These are phyloP conservation scores for Euphydryas editha DNA, from an alignment of 2,888 invertebrate species.

Conservation along the genomic window DNA sequence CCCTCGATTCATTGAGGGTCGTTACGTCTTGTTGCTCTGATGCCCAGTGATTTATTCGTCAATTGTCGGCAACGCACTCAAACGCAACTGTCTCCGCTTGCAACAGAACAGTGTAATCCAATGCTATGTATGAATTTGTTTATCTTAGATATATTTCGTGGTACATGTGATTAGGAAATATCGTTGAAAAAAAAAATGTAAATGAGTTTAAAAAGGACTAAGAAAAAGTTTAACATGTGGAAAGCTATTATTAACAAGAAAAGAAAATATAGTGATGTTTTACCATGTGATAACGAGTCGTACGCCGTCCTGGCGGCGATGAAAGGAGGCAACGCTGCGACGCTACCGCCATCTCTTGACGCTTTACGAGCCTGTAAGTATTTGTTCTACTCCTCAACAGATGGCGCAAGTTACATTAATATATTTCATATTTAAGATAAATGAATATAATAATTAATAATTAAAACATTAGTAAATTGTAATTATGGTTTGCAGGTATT, in stretches of 20 bases:
- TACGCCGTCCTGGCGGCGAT: constrained; percentile 77
- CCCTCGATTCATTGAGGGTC: constrained; percentile 66
- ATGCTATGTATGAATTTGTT: neutral
- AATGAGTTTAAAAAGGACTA: constrained; percentile 76
- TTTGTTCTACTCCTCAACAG: constrained; percentile 66
- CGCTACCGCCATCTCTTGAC: constrained; percentile 80
- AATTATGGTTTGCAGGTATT: too few relatives aligned
- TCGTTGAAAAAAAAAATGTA: constrained; percentile 50
- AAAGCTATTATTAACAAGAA: constrained; percentile 75
- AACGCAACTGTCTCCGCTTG: constrained; percentile 40
- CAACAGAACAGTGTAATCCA: constrained; percentile 27
- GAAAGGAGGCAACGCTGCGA: constrained; percentile 76
- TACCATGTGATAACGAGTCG: constrained; percentile 71
- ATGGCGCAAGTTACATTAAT: constrained; percentile 49
- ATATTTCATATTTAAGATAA: too few relatives aligned
- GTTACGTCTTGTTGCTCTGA: constrained; percentile 62
- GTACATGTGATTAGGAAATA: constrained; percentile 27
- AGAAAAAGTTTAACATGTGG: constrained; percentile 77
- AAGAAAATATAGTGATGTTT: constrained; percentile 74
- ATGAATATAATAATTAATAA: too few relatives aligned
- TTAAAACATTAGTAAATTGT: too few relatives aligned
- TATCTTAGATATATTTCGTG: neutral
- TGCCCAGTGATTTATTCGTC: constrained; percentile 65
- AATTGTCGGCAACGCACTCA: constrained; percentile 54
- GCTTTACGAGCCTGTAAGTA: constrained; percentile 80